Evolutionary conservation across 2,113 vertebrate genomes (phyloP).

Genomic region (Phoxinus phoxinus): DNA sequence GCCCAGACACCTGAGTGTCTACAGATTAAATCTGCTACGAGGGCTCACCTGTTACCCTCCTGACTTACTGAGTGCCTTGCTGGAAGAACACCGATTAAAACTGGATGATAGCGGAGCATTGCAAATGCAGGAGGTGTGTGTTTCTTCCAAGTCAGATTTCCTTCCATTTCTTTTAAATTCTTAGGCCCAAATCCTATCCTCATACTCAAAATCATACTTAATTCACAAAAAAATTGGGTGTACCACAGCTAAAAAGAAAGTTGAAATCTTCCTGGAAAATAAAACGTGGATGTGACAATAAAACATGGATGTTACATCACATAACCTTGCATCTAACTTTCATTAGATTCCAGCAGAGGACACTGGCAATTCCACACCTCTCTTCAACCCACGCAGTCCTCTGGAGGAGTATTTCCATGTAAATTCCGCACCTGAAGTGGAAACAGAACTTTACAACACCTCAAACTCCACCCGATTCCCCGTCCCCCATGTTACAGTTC

Average conservation of each 20-base stretch:
- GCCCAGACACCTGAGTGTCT: constrained; percentile 80
- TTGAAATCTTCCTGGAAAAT: not conserved
- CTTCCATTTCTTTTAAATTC: not conserved
- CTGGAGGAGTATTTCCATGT: constrained; percentile 77
- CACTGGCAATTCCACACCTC: not conserved
- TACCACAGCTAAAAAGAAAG: not conserved
- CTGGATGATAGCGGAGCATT: constrained; percentile 73
- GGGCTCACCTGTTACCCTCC: constrained; percentile 80
- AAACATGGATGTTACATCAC: not conserved
- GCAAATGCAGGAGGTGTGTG: constrained; percentile 50
- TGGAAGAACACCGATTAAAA: constrained; percentile 71
- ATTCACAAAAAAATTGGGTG: not conserved
- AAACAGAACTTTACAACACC: not conserved
- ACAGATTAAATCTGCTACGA: constrained; percentile 73
- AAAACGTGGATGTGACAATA: not conserved
- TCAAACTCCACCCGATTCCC: not conserved
- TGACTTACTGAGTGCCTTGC: constrained; percentile 75
- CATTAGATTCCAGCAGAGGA: constrained; percentile 27
- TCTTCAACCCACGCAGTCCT: constrained; percentile 51
- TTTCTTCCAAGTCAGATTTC: not conserved
- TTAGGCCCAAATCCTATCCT: not conserved
- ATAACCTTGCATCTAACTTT: not conserved
- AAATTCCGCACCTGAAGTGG: constrained; percentile 47
- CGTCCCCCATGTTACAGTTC: constrained; percentile 73
- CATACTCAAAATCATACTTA: not conserved